Percentiles rank a stretch among this genome's conserved stretches.
Evolutionary conservation across 2,888 invertebrate species (phyloP).

Genomic region (Psylliodes chrysocephalus): DNA sequence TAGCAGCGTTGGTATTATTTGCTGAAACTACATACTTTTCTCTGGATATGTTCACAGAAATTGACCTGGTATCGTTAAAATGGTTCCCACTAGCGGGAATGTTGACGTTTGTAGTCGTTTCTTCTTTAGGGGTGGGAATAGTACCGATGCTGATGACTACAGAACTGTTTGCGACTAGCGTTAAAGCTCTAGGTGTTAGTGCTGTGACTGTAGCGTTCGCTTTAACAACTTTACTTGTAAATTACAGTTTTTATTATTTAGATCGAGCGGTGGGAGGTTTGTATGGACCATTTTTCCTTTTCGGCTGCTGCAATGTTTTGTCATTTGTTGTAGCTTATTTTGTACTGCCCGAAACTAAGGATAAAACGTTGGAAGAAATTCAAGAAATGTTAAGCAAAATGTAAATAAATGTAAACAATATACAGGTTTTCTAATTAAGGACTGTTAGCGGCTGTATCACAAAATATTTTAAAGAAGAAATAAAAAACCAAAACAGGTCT

Average conservation of each 20-base stretch:
- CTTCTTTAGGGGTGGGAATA: constrained; percentile 48
- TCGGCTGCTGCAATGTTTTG: constrained; percentile 15
- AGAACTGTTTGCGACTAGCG: constrained; percentile 55
- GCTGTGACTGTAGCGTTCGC: constrained; percentile 17
- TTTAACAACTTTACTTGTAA: constrained; percentile 26
- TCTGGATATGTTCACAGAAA: constrained; percentile 41
- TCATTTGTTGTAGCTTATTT: constrained; percentile 10
- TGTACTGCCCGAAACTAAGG: constrained; percentile 22
- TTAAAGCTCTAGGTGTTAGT: constrained; percentile 53
- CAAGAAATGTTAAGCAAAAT: constrained; percentile 3
- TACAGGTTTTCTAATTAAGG: background rate
- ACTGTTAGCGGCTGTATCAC: background rate
- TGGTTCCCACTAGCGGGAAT: constrained; percentile 56
- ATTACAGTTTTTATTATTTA: constrained; percentile 55
- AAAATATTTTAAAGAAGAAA: background rate
- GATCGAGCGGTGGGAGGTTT: constrained; percentile 52
- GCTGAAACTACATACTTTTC: constrained; percentile 53
- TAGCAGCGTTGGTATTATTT: constrained; percentile 46
- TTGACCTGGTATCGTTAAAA: constrained; percentile 42
- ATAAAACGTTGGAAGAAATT: constrained; percentile 26
- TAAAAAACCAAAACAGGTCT: too few relatives aligned
- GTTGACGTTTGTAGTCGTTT: constrained; percentile 37
- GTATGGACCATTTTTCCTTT: constrained; percentile 42
- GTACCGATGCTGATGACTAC: constrained; percentile 54
- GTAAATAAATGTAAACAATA: background rate